Percentiles rank a stretch among this genome's conserved stretches.
Conservation (phyloP, 2,888 invertebrate species). For the Dinocampus coccinellae region DNA sequence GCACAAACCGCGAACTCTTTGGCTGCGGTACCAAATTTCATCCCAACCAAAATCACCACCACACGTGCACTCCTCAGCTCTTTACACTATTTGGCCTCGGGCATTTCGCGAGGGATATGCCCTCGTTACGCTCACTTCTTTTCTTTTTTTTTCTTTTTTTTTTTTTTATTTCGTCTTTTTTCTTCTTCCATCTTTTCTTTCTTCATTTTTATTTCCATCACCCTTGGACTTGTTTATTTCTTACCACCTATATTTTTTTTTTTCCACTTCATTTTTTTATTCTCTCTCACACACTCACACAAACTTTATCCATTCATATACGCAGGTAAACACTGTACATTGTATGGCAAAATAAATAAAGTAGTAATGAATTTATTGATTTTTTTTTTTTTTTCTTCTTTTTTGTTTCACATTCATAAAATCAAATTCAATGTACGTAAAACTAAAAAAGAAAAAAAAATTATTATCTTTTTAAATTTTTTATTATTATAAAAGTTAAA, state of each 20-base stretch:
- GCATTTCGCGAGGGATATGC: conserved; percentile 40
- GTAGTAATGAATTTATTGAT: too few relatives aligned
- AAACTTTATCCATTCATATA: background rate
- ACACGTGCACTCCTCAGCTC: background rate
- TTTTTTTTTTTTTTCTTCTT: too few relatives aligned
- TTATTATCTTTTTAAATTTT: too few relatives aligned
- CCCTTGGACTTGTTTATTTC: too few relatives aligned
- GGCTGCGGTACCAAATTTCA: conserved; percentile 30
- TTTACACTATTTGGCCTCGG: conserved; percentile 29
- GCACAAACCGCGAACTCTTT: conserved; percentile 21
- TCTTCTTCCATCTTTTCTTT: conserved; percentile 28
- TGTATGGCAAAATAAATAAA: background rate
- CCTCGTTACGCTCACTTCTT: conserved; percentile 43
- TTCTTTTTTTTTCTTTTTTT: conserved; percentile 16
- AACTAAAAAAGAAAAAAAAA: background rate
- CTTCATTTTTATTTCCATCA: conserved; percentile 9
- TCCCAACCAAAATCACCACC: conserved; percentile 24
- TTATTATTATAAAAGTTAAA: too few relatives aligned
- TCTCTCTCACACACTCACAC: too few relatives aligned
- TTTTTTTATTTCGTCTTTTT: background rate
- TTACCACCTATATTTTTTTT: conserved; percentile 6
- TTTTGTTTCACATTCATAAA: too few relatives aligned
- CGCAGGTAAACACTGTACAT: too few relatives aligned
- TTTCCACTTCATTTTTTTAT: conserved; percentile 12
- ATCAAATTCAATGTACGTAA: background rate